A percentile compares a stretch with the other conserved stretches of the same genome.
Conservation (phyloP, 2,888 invertebrate genomes). For the Glyphotaelius pellucidus region DNA sequence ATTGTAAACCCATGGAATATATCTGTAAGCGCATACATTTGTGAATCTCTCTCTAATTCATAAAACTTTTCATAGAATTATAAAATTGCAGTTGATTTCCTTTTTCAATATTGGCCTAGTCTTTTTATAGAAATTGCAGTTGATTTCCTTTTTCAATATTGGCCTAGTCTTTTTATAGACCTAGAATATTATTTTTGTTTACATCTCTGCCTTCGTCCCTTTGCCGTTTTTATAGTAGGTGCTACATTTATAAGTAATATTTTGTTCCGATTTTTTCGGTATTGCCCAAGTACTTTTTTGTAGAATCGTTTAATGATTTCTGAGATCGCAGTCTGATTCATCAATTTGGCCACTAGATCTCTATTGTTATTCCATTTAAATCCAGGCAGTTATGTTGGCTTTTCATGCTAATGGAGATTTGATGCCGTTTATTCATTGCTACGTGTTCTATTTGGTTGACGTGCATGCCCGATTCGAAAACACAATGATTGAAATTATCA, state of each 20-base stretch:
- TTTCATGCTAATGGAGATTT: not conserved
- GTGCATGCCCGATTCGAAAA: not conserved
- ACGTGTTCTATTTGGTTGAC: not conserved
- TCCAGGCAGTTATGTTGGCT: not conserved
- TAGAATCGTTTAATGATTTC: not conserved
- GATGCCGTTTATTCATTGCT: not conserved
- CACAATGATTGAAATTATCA: not conserved
- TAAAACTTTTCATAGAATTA: not conserved
- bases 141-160: not conserved
- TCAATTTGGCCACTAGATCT: not conserved
- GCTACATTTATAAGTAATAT: not conserved
- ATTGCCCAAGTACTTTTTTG: not conserved
- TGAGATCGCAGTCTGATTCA: not conserved
- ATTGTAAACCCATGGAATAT: not conserved
- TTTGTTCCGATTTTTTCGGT: not conserved
- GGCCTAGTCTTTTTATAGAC: not conserved
- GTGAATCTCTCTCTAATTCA: not conserved
- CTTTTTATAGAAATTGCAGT: not conserved
- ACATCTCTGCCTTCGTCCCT: not conserved
- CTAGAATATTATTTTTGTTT: not conserved
- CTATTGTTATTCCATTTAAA: not conserved
- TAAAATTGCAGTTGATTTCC: not conserved
- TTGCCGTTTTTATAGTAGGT: not conserved
- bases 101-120: too few relatives aligned
- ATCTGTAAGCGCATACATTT: too few relatives aligned